These are phyloP conservation scores for Sus scrofa DNA, from an alignment of 2,113 vertebrate genomes.

Conservation along the genomic window T2T-Sscrofa CM000824.6:77881001-77881500, in stretches of 20 bases:
- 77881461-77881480: background rate
- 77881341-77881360: background rate
- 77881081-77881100: background rate
- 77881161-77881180: background rate
- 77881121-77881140: background rate
- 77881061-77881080: background rate
- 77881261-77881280: background rate
- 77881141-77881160: background rate
- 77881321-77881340: background rate
- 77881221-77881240: background rate
- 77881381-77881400: background rate
- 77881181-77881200: background rate
- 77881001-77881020: background rate
- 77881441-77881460: background rate
- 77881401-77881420: background rate
- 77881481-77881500: background rate
- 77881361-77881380: background rate
- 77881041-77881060: slow-evolving; percentile 27
- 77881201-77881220: background rate
- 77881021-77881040: background rate
- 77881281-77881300: background rate
- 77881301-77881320: too few species aligned
- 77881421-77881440: background rate
- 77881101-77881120: background rate
- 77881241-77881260: background rate